A percentile compares a stretch with the other conserved stretches of the same genome.
Evolutionary conservation across 2,113 vertebrate species (phyloP).

Genomic region (Semnornis frantzii): DNA sequence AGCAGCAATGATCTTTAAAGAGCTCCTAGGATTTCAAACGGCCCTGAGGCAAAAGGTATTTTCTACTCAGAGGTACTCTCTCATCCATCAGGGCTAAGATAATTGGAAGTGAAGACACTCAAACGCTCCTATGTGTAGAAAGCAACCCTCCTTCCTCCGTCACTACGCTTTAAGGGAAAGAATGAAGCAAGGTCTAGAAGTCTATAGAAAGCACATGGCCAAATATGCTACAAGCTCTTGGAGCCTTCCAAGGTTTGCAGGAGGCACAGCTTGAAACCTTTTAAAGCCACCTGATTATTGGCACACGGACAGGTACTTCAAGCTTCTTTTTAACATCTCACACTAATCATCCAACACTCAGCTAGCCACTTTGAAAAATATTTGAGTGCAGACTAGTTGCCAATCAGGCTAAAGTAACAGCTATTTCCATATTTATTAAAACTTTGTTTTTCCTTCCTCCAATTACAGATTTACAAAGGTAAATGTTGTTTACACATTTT

Average conservation of each 20-base stretch:
- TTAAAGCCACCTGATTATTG: constrained; percentile 9
- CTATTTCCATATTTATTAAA: not conserved
- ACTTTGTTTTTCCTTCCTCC: not conserved
- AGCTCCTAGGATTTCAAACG: not conserved
- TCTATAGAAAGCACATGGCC: rapidly evolving
- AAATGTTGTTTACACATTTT: not conserved
- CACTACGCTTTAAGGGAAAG: not conserved
- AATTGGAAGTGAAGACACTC: not conserved
- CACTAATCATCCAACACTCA: not conserved
- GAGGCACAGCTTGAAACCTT: not conserved
- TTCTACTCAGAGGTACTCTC: not conserved
- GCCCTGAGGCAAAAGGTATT: not conserved
- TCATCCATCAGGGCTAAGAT: not conserved
- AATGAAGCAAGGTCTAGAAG: not conserved
- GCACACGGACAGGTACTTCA: not conserved
- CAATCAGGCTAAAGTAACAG: not conserved
- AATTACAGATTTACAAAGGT: not conserved
- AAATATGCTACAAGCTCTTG: not conserved
- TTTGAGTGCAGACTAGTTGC: not conserved
- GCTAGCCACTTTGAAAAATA: not conserved
- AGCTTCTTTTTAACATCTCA: not conserved
- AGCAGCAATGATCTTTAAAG: not conserved
- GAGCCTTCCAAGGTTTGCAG: not conserved
- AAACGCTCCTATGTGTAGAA: not conserved
- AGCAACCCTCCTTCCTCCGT: rapidly evolving